Base-by-base conservation (phyloP, 2,888 invertebrate species). In the Synanthedon vespiformis region DNA sequence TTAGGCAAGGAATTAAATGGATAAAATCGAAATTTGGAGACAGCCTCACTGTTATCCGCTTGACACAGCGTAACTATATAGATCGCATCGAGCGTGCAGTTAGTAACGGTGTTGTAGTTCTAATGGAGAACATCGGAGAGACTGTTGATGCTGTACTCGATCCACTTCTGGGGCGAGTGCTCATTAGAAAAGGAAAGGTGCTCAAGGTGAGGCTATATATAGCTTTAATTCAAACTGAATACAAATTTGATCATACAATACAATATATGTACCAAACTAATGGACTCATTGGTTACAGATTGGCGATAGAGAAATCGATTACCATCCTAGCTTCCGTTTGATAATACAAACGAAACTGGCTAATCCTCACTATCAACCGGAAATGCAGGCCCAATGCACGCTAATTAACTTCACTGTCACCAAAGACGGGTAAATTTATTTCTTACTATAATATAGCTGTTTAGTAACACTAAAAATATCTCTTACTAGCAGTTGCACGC, bases 391-490 rank as follows among this genome's bases (percentile, higher is more conserved):
- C 0, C 97, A 98, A 82, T 94, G 96, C 6, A 97, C 97, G 0
- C 89, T 98, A 13, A 97, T 98, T 57, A 97, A 98, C 80, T 98
- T 98, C 68, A 97, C 97, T 1, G 97, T 98, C 2, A 98, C 97
- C 0, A 90, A 92, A 67, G 96, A 97, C 74, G 97, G 96, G 75
- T 86, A 60, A 70, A 16, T 16, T 16, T 16, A 18, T 16, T 18
- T 18, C 18, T 22, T 22, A 22, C 22, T 22, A 22, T 4, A n/a
- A n/a, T n/a, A n/a, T n/a, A n/a, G n/a, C n/a, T n/a, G n/a, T n/a
- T n/a, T n/a, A n/a, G n/a, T n/a, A n/a, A n/a, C n/a, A n/a, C n/a
- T n/a, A n/a, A n/a, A n/a, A n/a, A n/a, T n/a, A n/a, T n/a, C n/a
- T n/a, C n/a, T n/a, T n/a, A n/a, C n/a, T n/a, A n/a, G n/a, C n/a